Conservation (phyloP, 2,888 invertebrate genomes). For the Diarsia mendica region DNA sequence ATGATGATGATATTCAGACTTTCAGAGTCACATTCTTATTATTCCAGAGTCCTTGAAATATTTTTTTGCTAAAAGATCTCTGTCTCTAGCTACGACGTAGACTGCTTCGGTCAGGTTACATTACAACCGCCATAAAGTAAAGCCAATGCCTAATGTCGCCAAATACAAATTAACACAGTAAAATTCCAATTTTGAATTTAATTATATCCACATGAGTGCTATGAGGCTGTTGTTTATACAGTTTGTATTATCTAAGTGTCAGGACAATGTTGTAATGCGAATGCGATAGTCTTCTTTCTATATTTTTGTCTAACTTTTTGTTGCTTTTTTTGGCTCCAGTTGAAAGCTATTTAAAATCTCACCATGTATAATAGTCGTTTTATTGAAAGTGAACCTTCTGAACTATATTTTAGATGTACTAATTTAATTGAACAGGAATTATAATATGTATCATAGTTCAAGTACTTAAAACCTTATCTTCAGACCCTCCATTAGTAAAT, state of each 20-base stretch:
- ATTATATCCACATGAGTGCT: background rate
- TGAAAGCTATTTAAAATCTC: background rate
- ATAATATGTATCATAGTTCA: background rate
- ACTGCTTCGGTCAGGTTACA: background rate
- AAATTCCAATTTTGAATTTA: background rate
- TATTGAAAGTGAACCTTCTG: constrained; percentile 24
- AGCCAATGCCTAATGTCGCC: background rate
- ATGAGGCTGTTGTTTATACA: background rate
- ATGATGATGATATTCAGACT: too few species aligned
- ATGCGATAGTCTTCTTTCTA: background rate
- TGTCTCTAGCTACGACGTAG: background rate
- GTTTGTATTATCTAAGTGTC: background rate
- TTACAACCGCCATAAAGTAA: background rate
- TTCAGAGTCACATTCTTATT: too few species aligned
- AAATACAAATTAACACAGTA: background rate
- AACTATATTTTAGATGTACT: background rate
- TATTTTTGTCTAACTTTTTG: background rate
- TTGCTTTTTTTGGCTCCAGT: background rate
- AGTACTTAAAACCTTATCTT: constrained; percentile 8
- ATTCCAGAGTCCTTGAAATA: background rate
- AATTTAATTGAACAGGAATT: constrained; percentile 4
- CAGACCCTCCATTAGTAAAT: constrained; percentile 17
- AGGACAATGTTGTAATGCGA: background rate
- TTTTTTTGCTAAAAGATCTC: background rate
- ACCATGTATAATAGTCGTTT: background rate